phyloP scores from a whole-genome alignment of 2,888 invertebrate species.

The Drosophila formosana region DNA sequence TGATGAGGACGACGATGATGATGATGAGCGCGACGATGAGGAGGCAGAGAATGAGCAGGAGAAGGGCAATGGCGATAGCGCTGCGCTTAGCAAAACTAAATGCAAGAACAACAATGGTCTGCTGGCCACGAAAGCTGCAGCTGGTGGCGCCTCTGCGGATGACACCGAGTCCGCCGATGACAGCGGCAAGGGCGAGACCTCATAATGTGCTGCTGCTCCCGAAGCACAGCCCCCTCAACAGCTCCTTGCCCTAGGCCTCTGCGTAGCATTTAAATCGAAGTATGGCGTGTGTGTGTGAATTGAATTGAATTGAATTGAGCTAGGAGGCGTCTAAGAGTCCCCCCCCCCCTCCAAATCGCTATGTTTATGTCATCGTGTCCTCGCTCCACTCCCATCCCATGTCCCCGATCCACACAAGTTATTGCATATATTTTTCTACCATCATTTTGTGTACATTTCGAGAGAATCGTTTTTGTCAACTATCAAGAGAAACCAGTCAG shows the following conservation, averaged over 20 bases:
- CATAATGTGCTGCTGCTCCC: conserved; percentile 70
- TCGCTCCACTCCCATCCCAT: not conserved
- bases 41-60: conserved; percentile 86
- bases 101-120: conserved; percentile 71
- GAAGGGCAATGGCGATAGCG: conserved; percentile 44
- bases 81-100: conserved; percentile 55
- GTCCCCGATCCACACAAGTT: conserved; percentile 13
- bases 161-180: conserved; percentile 88
- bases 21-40: conserved; percentile 84
- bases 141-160: conserved; percentile 56
- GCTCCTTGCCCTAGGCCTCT: conserved; percentile 58
- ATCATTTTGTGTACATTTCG: conserved; percentile 41
- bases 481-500: conserved; percentile 10
- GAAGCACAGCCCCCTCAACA: conserved; percentile 11
- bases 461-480: conserved; percentile 24
- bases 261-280: conserved; percentile 57
- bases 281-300: conserved; percentile 15
- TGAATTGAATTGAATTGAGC: conserved; percentile 18
- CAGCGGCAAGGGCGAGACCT: conserved; percentile 94
- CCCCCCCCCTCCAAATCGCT: not conserved
- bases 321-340: conserved; percentile 24
- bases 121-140: conserved; percentile 40
- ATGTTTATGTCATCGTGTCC: conserved; percentile 22
- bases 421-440: conserved; percentile 31
- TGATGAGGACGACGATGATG: conserved; percentile 71